A percentile compares a stretch with the other conserved stretches of the same genome.
phyloP scores from a whole-genome alignment of 2,888 invertebrate genomes.

The Camptogramma bilineatum region DNA sequence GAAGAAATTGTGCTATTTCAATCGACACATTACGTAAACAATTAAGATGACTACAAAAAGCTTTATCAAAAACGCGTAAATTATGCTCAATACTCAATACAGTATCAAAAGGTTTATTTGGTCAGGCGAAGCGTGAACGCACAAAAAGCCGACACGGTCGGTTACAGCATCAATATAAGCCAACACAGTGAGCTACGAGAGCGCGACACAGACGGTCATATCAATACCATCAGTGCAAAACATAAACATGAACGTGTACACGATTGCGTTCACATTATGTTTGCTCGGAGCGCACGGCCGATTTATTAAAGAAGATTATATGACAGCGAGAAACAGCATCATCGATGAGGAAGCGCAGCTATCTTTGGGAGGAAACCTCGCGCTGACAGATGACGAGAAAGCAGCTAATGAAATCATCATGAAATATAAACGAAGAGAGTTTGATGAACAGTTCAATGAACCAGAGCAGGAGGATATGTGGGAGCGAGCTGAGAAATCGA shows the following conservation, averaged over 20 bases:
- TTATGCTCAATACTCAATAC: background rate
- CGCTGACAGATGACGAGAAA: slow-evolving; percentile 76
- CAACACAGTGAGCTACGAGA: slow-evolving; percentile 22
- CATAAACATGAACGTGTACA: slow-evolving; percentile 43
- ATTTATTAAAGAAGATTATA: slow-evolving; percentile 52
- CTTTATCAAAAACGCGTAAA: background rate
- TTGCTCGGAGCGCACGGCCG: slow-evolving; percentile 44
- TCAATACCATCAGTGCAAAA: slow-evolving; percentile 26
- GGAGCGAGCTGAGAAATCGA: slow-evolving; percentile 85
- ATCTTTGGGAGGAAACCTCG: slow-evolving; percentile 80
- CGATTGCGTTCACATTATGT: slow-evolving; percentile 45
- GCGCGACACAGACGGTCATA: slow-evolving; percentile 28
- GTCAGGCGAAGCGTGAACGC: slow-evolving; percentile 18
- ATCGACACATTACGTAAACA: background rate
- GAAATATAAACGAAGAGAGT: slow-evolving; percentile 82
- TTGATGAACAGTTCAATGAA: slow-evolving; percentile 75
- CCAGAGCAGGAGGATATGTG: slow-evolving; percentile 86
- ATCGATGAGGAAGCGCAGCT: slow-evolving; percentile 71
- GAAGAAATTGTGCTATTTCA: background rate
- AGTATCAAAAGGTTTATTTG: slow-evolving; percentile 1
- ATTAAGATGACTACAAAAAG: background rate
- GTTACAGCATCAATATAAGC: slow-evolving; percentile 18
- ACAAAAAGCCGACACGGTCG: slow-evolving; percentile 14
- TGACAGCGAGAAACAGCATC: slow-evolving; percentile 52
- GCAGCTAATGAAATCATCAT: slow-evolving; percentile 85